Conservation (phyloP, 2,113 vertebrate species). For the Clarias batrachus region DNA sequence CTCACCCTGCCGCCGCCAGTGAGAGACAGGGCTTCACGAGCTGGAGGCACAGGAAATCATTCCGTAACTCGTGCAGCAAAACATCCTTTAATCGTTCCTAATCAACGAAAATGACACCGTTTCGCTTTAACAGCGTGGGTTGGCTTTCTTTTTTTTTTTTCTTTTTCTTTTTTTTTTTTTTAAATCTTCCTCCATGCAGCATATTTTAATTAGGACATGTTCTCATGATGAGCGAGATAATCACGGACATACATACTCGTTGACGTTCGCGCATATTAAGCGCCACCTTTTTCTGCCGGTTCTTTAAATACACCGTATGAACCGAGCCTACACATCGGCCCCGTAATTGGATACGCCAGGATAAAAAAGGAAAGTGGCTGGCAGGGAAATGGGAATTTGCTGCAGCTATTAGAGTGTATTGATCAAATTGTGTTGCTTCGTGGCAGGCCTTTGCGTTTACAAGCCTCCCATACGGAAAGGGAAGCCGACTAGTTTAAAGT, state of each 20-base stretch:
- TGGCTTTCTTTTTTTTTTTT: neutral
- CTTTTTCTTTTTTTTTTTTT: no score
- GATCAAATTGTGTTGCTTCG: neutral
- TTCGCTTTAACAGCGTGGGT: constrained; percentile 6
- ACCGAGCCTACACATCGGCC: neutral
- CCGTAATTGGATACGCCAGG: neutral
- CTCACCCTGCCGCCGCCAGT: constrained; percentile 16
- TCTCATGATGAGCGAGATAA: neutral
- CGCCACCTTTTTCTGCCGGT: neutral
- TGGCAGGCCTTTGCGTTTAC: neutral
- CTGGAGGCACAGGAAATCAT: constrained; percentile 25
- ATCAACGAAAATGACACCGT: neutral
- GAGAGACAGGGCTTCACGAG: constrained; percentile 33
- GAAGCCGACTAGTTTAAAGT: neutral
- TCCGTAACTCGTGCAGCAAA: constrained; percentile 22
- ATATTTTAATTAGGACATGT: neutral
- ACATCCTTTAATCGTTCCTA: constrained; percentile 15
- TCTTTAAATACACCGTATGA: neutral
- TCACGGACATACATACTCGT: neutral
- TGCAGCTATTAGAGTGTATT: neutral
- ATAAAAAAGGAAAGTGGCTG: neutral
- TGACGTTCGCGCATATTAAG: constrained; percentile 8
- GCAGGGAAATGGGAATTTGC: neutral
- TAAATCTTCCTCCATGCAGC: neutral
- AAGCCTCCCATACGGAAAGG: neutral